Evolutionary conservation across 23 tunicate genomes (phyloP).

Genomic region (Trididemnum clinides): DNA sequence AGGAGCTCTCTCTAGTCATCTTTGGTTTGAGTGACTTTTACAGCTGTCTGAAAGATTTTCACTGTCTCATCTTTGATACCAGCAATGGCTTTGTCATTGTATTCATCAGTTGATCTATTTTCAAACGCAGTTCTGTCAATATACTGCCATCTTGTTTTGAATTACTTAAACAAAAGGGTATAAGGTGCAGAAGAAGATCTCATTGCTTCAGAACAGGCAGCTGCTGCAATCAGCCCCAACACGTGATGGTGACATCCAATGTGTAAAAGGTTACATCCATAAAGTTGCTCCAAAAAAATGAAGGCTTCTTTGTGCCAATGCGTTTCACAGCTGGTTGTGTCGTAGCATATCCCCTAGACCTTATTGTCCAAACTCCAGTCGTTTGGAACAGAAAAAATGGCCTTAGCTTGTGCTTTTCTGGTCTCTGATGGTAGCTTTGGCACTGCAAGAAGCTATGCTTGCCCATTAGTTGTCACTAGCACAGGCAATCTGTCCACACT

Average conservation of each 20-base stretch:
- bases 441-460: constrained; percentile 11
- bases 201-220: neutral
- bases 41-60: neutral
- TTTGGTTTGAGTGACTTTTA: neutral
- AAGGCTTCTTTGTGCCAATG: constrained; percentile 4
- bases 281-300: constrained; percentile 7
- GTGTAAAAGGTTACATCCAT: neutral
- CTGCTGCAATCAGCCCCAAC: constrained; percentile 5
- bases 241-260: constrained; percentile 24
- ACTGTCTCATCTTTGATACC: neutral
- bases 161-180: neutral
- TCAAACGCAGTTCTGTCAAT: constrained; percentile 19
- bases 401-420: constrained; percentile 27
- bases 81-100: neutral
- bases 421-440: constrained; percentile 14
- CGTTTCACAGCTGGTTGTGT: neutral
- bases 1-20: constrained; percentile 8
- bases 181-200: constrained; percentile 1
- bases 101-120: constrained; percentile 25
- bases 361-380: constrained; percentile 10
- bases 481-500: constrained; percentile 29
- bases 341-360: constrained; percentile 22
- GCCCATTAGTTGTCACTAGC: neutral
- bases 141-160: constrained; percentile 9
- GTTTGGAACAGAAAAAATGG: constrained; percentile 9